phyloP scores from a whole-genome alignment of 2,113 vertebrate species.

The Ardeotis arabs region DNA sequence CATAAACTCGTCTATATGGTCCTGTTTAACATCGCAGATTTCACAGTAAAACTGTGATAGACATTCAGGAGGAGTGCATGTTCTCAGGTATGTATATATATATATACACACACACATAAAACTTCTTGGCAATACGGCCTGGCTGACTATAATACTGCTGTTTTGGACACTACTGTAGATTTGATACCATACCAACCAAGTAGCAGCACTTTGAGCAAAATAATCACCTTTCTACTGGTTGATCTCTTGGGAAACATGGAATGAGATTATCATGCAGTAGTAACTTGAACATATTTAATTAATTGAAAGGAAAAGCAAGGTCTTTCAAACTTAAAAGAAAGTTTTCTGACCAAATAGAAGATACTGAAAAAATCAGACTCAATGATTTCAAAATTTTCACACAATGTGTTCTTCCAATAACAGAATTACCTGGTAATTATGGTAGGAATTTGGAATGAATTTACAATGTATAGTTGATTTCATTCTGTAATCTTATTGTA shows the following conservation, averaged over 20 bases:
- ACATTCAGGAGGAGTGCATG: accelerated
- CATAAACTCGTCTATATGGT: background rate
- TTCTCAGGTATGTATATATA: accelerated
- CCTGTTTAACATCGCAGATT: background rate
- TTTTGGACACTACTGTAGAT: background rate
- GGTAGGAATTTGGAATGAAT: background rate
- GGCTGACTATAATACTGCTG: background rate
- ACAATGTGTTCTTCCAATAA: background rate
- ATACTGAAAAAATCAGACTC: background rate
- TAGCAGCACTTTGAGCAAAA: background rate
- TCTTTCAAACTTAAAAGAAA: background rate
- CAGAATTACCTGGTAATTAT: background rate
- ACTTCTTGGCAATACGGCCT: background rate
- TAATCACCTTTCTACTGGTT: background rate
- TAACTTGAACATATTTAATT: background rate
- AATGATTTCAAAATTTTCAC: background rate
- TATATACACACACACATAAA: accelerated
- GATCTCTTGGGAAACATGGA: background rate
- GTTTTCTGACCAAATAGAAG: background rate
- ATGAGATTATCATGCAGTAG: background rate
- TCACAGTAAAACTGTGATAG: background rate
- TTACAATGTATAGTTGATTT: background rate
- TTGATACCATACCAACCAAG: background rate
- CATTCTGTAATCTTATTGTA: background rate
- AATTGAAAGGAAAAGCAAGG: background rate